Conservation (phyloP, 2,797 vertebrate species). For the Chelmon rostratus region DNA sequence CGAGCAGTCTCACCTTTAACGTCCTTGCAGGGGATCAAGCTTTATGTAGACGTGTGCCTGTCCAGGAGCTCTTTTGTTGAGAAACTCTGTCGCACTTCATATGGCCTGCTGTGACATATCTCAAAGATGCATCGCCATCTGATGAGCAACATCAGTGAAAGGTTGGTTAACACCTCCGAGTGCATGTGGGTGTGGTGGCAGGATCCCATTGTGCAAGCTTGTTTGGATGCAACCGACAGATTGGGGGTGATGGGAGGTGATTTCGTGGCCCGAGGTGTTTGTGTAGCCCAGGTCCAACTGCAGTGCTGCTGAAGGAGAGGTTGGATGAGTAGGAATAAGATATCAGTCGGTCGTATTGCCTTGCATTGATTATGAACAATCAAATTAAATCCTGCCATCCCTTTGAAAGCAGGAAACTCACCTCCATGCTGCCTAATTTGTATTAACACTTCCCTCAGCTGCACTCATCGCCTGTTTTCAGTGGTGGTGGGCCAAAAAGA, state of each 20-base stretch:
- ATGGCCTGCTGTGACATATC: not conserved
- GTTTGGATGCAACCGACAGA: not conserved
- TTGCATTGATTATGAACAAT: constrained; percentile 34
- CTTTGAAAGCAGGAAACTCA: constrained; percentile 11
- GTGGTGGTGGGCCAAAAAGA: not conserved
- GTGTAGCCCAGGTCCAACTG: not conserved
- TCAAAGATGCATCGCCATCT: not conserved
- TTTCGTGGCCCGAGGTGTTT: constrained; percentile 14
- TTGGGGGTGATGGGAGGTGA: too few relatives aligned
- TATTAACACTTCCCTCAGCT: constrained; percentile 7
- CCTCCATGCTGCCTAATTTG: constrained; percentile 15
- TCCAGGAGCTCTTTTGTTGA: constrained; percentile 3
- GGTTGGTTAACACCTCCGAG: not conserved
- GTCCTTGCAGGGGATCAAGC: constrained; percentile 23
- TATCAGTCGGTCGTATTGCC: constrained; percentile 4
- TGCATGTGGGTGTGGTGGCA: constrained; percentile 1
- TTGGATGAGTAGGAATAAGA: constrained; percentile 4
- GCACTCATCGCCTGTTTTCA: constrained; percentile 1
- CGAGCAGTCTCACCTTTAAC: constrained; percentile 26
- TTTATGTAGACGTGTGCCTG: constrained; percentile 15
- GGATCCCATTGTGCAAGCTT: not conserved
- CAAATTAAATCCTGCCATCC: constrained; percentile 19
- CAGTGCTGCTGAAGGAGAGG: not conserved
- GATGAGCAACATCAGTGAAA: not conserved
- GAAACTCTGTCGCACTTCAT: not conserved